Percentiles rank a stretch among this genome's conserved stretches.
Conservation (phyloP, 2,797 vertebrate genomes). For the Sebastes jordani region DNA sequence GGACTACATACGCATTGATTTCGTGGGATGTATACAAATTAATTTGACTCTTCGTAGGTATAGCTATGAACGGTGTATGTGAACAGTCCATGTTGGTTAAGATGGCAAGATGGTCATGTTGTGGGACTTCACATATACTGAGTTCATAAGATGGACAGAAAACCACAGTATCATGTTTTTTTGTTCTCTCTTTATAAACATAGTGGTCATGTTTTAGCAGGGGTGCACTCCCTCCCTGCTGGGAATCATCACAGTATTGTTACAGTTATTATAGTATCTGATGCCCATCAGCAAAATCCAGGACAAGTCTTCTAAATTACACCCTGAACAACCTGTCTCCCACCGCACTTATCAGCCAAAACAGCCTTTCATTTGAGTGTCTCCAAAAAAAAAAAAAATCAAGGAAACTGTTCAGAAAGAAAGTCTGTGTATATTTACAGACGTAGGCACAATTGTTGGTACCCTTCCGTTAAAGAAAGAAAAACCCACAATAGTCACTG, state of each 20-base stretch:
- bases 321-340: background rate
- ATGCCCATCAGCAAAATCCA: background rate
- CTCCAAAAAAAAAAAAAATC: background rate
- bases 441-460: too few species aligned
- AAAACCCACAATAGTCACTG: too few species aligned
- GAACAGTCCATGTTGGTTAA: background rate
- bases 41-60: background rate
- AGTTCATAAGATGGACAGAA: too few species aligned
- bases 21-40: background rate
- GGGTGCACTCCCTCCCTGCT: background rate
- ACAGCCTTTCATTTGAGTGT: constrained; percentile 2
- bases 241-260: background rate
- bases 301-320: background rate
- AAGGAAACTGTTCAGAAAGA: background rate
- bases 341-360: background rate
- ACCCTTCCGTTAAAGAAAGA: too few species aligned
- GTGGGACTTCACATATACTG: too few species aligned
- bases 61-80: background rate
- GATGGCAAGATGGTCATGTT: background rate
- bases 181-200: background rate
- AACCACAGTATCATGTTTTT: background rate
- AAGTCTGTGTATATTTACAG: too few species aligned
- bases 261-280: background rate
- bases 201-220: background rate
- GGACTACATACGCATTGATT: too few species aligned